These are phyloP conservation scores for Argynnis bischoffii DNA, from an alignment of 2,888 invertebrate genomes.

Conservation along the genomic window DNA sequence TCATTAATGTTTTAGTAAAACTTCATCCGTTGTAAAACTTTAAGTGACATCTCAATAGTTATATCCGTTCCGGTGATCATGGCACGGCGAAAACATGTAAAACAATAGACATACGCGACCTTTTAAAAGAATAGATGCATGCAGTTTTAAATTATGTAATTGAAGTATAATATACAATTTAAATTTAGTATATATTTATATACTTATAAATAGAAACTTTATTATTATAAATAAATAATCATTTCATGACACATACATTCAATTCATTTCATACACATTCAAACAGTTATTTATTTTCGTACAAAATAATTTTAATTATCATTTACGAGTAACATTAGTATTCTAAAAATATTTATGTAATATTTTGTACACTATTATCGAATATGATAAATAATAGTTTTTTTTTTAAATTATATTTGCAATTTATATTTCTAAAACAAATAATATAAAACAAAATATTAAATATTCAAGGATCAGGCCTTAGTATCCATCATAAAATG, in stretches of 20 bases:
- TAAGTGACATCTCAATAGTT: constrained; percentile 56
- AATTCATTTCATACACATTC: no score
- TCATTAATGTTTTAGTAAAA: constrained; percentile 46
- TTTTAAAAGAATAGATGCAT: neutral
- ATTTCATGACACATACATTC: no score
- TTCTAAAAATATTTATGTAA: no score
- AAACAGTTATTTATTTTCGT: no score
- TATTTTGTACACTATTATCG: no score
- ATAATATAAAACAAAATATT: neutral
- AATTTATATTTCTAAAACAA: neutral
- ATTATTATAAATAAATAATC: no score
- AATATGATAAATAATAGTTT: no score
- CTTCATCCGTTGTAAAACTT: constrained; percentile 28
- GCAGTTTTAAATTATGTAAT: neutral
- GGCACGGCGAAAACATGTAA: constrained; percentile 41
- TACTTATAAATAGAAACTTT: no score
- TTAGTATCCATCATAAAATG: constrained; percentile 1
- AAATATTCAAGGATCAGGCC: neutral
- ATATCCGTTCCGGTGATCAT: constrained; percentile 58
- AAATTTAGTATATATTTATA: no score
- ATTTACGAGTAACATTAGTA: no score
- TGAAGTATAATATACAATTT: neutral
- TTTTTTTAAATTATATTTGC: no score
- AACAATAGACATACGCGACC: constrained; percentile 34
- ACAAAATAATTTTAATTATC: no score